A percentile compares a stretch with the other conserved stretches of the same genome.
Conservation (phyloP, 2,888 invertebrate genomes). For the Exephanes ischioxanthus region DNA sequence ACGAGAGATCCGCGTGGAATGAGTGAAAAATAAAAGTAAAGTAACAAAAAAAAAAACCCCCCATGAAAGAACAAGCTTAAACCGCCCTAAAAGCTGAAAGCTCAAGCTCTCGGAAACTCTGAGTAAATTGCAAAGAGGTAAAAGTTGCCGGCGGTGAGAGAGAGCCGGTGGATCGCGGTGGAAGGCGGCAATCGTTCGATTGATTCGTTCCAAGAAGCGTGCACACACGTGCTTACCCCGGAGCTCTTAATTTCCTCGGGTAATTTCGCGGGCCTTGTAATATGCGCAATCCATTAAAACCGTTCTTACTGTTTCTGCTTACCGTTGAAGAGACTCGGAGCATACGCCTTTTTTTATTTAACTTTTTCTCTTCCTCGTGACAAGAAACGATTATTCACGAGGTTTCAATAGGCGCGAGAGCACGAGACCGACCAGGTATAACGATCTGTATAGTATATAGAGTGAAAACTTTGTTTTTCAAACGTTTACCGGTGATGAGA, state of each 20-base stretch:
- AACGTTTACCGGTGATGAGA: constrained; percentile 50
- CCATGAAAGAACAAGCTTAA: constrained; percentile 52
- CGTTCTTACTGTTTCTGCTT: constrained; percentile 44
- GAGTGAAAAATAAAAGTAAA: constrained; percentile 49
- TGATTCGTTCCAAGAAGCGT: constrained; percentile 80
- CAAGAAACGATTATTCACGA: constrained; percentile 71
- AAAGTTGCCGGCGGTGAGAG: constrained; percentile 75
- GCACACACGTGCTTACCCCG: constrained; percentile 71
- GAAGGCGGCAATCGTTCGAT: constrained; percentile 73
- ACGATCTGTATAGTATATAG: background rate
- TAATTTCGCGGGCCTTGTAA: constrained; percentile 75
- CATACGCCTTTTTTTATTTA: constrained; percentile 16
- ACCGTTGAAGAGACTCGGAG: constrained; percentile 37
- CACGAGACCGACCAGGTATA: constrained; percentile 11
- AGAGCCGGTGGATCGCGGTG: constrained; percentile 36
- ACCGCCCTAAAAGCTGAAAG: constrained; percentile 65
- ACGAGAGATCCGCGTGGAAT: constrained; percentile 64
- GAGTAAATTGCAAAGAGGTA: constrained; percentile 77
- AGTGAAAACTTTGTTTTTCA: constrained; percentile 41
- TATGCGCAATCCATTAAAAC: constrained; percentile 70
- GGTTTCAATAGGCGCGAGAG: constrained; percentile 63
- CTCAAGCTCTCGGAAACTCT: constrained; percentile 74
- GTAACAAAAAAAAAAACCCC: constrained; percentile 17
- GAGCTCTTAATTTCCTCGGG: constrained; percentile 77
- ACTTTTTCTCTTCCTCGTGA: constrained; percentile 67